These are phyloP conservation scores for Semicossyphus pulcher DNA, from an alignment of 2,113 vertebrate species.

Conservation along the genomic window DNA sequence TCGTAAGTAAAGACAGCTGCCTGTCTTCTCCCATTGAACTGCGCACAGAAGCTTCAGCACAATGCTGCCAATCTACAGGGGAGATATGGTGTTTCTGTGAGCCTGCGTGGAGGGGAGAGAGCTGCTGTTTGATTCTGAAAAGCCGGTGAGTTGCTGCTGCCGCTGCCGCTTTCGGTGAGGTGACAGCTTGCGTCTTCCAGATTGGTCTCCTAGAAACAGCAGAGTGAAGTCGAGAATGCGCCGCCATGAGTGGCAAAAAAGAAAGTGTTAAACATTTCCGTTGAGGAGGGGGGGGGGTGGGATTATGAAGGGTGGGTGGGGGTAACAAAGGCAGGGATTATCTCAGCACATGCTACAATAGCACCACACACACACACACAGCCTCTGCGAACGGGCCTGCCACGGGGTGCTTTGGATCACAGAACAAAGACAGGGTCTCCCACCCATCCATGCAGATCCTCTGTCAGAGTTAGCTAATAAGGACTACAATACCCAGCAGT, in stretches of 20 bases:
- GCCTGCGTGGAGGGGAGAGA: conserved; percentile 51
- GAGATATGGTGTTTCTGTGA: conserved; percentile 53
- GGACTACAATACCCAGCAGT: conserved; percentile 70
- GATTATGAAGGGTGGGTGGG: not conserved
- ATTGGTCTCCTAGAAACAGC: conserved; percentile 67
- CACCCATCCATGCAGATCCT: conserved; percentile 72
- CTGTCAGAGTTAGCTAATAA: conserved; percentile 68
- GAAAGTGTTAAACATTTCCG: conserved; percentile 65
- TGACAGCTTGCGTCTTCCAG: conserved; percentile 61
- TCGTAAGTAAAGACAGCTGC: conserved; percentile 71
- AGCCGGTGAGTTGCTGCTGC: conserved; percentile 44
- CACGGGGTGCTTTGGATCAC: conserved; percentile 70
- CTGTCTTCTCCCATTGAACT: conserved; percentile 65
- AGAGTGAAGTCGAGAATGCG: conserved; percentile 26
- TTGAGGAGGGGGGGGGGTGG: conserved; percentile 48
- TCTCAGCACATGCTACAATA: conserved; percentile 74
- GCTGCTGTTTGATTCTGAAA: conserved; percentile 71
- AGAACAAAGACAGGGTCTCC: conserved; percentile 76
- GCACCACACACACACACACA: conserved; percentile 60
- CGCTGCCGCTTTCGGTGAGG: conserved; percentile 54
- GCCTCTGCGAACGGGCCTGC: conserved; percentile 60
- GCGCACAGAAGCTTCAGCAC: conserved; percentile 55
- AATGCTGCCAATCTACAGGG: conserved; percentile 71
- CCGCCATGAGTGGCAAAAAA: conserved; percentile 37
- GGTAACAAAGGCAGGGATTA: conserved; percentile 65